These are phyloP conservation scores for Pelodytes ibericus DNA, from an alignment of 2,797 vertebrate species.

Conservation along the genomic window DNA sequence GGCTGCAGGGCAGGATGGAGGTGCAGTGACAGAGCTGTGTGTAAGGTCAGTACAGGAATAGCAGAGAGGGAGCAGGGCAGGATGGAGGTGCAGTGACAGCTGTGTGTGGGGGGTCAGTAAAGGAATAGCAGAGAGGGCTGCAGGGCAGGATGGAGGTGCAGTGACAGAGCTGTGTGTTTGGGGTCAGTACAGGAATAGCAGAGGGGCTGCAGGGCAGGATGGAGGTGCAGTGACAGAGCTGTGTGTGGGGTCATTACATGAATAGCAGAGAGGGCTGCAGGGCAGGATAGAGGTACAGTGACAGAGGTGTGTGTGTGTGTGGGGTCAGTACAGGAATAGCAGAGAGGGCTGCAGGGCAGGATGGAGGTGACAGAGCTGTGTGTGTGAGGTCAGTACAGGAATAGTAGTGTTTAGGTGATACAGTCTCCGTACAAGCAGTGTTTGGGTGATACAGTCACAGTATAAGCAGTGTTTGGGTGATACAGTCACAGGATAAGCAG, in stretches of 20 bases:
- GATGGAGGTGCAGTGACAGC: background rate
- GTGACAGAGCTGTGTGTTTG: constrained; percentile 17
- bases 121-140: constrained; percentile 4
- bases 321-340: background rate
- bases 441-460: too few relatives aligned
- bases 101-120: background rate
- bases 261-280: background rate
- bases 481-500: too few relatives aligned
- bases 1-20: constrained; percentile 75
- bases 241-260: constrained; percentile 3
- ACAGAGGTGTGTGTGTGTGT: background rate
- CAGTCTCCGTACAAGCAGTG: too few relatives aligned
- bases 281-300: background rate
- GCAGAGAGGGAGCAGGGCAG: background rate
- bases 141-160: constrained; percentile 6
- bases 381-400: background rate
- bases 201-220: background rate
- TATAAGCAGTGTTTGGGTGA: too few relatives aligned
- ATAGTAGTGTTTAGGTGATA: too few relatives aligned
- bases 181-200: background rate
- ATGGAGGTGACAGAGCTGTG: constrained; percentile 2
- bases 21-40: background rate
- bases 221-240: background rate
- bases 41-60: background rate
- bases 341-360: background rate